Evolutionary conservation across 1,140 invertebrate genomes (phyloP).

Genomic region (Diachasma alloeum): DNA sequence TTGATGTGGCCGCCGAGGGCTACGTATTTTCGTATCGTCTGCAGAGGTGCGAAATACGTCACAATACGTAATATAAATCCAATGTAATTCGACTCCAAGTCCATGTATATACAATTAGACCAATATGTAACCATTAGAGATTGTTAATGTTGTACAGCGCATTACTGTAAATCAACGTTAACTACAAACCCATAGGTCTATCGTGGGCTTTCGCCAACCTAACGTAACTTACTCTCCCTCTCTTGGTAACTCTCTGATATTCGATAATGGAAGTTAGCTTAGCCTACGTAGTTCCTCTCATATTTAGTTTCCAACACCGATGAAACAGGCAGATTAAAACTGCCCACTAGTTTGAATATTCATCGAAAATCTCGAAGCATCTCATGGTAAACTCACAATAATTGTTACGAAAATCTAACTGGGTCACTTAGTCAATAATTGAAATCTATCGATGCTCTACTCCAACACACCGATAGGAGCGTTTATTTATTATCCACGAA

Average conservation of each 20-base stretch:
- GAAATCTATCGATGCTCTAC: no score
- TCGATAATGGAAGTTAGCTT: conserved; percentile 48
- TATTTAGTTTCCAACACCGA: background rate
- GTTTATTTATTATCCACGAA: no score
- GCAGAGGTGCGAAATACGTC: no score
- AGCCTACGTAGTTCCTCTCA: background rate
- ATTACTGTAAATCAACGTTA: conserved; percentile 59
- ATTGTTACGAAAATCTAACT: background rate
- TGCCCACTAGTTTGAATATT: background rate
- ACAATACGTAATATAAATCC: conserved; percentile 9
- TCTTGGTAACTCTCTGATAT: conserved; percentile 36
- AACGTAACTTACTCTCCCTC: conserved; percentile 42
- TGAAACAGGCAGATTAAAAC: background rate
- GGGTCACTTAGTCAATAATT: background rate
- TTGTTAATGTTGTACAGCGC: conserved; percentile 53
- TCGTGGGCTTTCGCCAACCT: conserved; percentile 47
- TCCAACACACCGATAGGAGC: no score
- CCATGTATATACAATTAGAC: conserved; percentile 22
- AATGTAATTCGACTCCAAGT: background rate
- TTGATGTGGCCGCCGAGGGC: no score
- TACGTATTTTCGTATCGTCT: no score
- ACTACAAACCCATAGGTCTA: conserved; percentile 51
- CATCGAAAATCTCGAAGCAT: background rate
- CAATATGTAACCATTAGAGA: conserved; percentile 54
- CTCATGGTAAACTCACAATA: background rate